phyloP scores from a whole-genome alignment of 2,797 vertebrate genomes.

The Iguana delicatissima region DNA sequence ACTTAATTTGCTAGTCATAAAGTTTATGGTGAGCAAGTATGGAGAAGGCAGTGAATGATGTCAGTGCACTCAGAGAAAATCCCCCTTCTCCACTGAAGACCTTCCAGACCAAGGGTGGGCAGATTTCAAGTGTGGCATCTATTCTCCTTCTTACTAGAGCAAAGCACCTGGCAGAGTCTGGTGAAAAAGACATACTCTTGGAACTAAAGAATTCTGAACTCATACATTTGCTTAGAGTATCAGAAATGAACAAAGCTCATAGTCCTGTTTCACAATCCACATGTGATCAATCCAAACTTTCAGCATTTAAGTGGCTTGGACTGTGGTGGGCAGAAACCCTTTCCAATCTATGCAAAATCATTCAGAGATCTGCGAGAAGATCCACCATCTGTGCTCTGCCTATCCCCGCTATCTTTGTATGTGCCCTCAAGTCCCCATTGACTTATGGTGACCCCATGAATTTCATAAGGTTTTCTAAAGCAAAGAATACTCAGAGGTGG shows the following conservation, averaged over 20 bases:
- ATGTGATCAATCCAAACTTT: not conserved
- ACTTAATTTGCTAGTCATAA: not conserved
- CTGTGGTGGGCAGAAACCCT: not conserved
- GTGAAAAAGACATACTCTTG: no score
- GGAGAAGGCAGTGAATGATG: not conserved
- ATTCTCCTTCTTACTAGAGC: no score
- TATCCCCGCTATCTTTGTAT: not conserved
- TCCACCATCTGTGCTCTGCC: not conserved
- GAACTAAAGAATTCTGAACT: no score
- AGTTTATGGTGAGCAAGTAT: not conserved
- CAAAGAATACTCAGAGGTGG: no score
- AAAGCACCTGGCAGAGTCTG: no score
- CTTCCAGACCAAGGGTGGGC: no score
- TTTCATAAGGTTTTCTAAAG: no score
- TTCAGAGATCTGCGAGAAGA: not conserved
- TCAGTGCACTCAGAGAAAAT: not conserved
- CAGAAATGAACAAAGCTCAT: not conserved
- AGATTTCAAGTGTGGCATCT: no score
- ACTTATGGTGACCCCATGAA: no score
- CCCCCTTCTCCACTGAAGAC: not conserved
- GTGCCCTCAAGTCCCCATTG: no score
- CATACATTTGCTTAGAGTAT: no score
- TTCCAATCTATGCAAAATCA: not conserved
- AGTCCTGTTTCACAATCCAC: not conserved
- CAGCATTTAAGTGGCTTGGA: not conserved